Conservation (phyloP, 2,888 invertebrate genomes). For the Marronus borbonicus region DNA sequence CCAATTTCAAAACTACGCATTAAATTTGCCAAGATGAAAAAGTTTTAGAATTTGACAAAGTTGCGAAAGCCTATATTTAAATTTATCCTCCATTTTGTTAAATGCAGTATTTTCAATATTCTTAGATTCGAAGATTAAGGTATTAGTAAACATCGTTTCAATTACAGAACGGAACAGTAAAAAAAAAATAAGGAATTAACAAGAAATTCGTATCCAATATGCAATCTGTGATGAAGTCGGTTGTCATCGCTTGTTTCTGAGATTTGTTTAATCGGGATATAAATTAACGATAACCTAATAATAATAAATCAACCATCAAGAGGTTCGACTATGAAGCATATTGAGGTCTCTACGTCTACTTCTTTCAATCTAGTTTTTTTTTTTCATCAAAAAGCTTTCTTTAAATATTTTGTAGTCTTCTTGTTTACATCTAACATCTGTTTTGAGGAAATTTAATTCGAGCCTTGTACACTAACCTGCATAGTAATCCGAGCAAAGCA, state of each 20-base stretch:
- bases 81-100: too few species aligned
- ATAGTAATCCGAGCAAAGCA: too few species aligned
- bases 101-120: too few species aligned
- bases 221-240: background rate
- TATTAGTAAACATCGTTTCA: too few species aligned
- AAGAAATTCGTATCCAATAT: too few species aligned
- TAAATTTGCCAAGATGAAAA: too few species aligned
- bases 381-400: background rate
- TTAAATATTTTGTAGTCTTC: background rate
- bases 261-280: background rate
- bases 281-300: conserved; percentile 4
- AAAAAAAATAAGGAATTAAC: too few species aligned
- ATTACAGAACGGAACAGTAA: too few species aligned
- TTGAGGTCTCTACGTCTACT: background rate
- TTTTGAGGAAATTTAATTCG: background rate
- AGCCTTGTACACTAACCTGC: background rate
- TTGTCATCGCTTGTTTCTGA: background rate
- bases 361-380: background rate
- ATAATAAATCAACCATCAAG: conserved; percentile 13
- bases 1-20: too few species aligned
- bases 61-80: too few species aligned
- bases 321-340: background rate
- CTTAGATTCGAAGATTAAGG: too few species aligned
- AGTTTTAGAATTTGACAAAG: too few species aligned
- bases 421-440: conserved; percentile 17